These are phyloP conservation scores for Chelon auratus DNA, from an alignment of 2,797 vertebrate genomes.

Conservation along the genomic window DNA sequence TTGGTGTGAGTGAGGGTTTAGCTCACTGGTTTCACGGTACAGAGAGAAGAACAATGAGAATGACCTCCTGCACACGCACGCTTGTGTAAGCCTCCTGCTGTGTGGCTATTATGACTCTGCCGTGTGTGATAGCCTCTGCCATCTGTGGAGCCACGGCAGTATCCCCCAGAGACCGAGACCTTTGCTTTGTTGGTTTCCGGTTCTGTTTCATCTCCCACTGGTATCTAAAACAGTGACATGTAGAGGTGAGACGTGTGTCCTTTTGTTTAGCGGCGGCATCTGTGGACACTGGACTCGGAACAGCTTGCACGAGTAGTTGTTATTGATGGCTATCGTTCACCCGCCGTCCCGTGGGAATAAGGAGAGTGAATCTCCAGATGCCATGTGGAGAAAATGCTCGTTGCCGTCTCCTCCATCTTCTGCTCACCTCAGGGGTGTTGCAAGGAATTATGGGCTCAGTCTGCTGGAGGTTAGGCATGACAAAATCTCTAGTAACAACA, in stretches of 20 bases:
- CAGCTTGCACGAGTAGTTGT: slow-evolving; percentile 37
- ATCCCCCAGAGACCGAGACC: slow-evolving; percentile 29
- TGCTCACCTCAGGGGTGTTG: not conserved
- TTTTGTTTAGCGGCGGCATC: slow-evolving; percentile 48
- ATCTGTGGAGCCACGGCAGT: slow-evolving; percentile 58
- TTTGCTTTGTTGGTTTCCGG: slow-evolving; percentile 51
- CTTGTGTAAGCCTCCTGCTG: slow-evolving; percentile 59
- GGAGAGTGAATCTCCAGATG: slow-evolving; percentile 25
- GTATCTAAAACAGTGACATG: slow-evolving; percentile 22
- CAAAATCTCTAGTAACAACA: no score
- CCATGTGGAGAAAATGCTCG: slow-evolving; percentile 4
- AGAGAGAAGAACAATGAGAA: slow-evolving; percentile 30
- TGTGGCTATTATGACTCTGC: slow-evolving; percentile 41
- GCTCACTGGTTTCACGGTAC: slow-evolving; percentile 13
- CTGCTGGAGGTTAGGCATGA: no score
- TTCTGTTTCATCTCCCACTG: slow-evolving; percentile 39
- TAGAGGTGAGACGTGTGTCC: slow-evolving; percentile 50
- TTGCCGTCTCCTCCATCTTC: not conserved
- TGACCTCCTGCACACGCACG: slow-evolving; percentile 23
- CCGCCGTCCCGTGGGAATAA: slow-evolving; percentile 34
- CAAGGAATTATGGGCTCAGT: not conserved
- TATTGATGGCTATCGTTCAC: slow-evolving; percentile 55
- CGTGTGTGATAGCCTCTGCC: slow-evolving; percentile 46
- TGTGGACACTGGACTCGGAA: slow-evolving; percentile 6
- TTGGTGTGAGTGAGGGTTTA: slow-evolving; percentile 30